These are phyloP conservation scores for Pammene fasciana DNA, from an alignment of 2,888 invertebrate species.

Conservation along the genomic window DNA sequence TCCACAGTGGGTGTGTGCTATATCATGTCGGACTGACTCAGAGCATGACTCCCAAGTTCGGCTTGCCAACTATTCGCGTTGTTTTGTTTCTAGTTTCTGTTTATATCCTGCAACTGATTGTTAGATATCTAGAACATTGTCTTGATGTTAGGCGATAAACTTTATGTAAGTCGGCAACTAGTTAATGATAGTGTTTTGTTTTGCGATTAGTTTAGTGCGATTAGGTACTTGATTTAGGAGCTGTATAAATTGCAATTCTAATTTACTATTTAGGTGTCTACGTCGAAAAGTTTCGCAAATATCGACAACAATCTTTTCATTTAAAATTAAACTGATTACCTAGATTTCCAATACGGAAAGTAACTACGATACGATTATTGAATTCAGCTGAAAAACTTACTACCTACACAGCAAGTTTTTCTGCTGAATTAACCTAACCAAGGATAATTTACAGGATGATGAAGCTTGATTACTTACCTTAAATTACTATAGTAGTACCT, in stretches of 20 bases:
- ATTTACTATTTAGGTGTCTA: constrained; percentile 3
- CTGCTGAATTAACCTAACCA: too few relatives aligned
- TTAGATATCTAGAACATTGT: constrained; percentile 20
- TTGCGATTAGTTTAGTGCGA: constrained; percentile 17
- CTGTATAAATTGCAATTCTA: constrained; percentile 13
- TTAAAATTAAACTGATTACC: background rate
- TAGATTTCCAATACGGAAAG: too few relatives aligned
- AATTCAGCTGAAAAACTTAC: too few relatives aligned
- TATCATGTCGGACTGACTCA: constrained; percentile 35
- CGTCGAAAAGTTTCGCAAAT: constrained; percentile 6
- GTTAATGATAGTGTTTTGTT: constrained; percentile 28
- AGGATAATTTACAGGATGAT: too few relatives aligned
- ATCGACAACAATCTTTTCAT: background rate
- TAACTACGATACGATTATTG: too few relatives aligned
- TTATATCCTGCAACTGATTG: constrained; percentile 19
- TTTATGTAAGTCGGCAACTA: constrained; percentile 13
- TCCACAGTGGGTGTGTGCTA: constrained; percentile 38
- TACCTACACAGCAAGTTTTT: too few relatives aligned
- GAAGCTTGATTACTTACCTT: too few relatives aligned
- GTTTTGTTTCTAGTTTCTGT: constrained; percentile 30
- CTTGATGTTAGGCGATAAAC: constrained; percentile 18
- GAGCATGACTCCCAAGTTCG: constrained; percentile 33
- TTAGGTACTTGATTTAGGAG: constrained; percentile 20
- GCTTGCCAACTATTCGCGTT: constrained; percentile 42
- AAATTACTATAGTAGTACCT: too few relatives aligned